These are phyloP conservation scores for Drosophila paracracens DNA, from an alignment of 2,888 invertebrate genomes.

Conservation along the genomic window DNA sequence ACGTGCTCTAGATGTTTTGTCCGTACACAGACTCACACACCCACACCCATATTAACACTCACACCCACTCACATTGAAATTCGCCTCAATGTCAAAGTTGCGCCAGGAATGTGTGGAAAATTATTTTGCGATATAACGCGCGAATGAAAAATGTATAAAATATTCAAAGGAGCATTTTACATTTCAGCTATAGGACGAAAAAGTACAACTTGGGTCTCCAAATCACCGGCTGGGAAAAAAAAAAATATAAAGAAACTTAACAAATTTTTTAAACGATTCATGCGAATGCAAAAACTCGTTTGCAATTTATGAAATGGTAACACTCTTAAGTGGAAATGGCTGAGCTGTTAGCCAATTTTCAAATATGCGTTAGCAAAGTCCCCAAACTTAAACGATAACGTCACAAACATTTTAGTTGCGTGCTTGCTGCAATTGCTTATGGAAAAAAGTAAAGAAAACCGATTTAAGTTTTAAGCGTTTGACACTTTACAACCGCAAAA, in stretches of 20 bases:
- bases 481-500: conserved; percentile 78
- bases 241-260: neutral
- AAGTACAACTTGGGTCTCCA: conserved; percentile 13
- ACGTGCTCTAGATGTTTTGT: conserved; percentile 64
- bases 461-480: conserved; percentile 80
- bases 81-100: conserved; percentile 69
- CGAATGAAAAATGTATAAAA: conserved; percentile 76
- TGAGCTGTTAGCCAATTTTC: conserved; percentile 17
- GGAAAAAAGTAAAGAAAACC: conserved; percentile 39
- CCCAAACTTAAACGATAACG: conserved; percentile 62
- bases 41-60: conserved; percentile 1
- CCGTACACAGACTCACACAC: conserved; percentile 13
- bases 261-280: conserved; percentile 53
- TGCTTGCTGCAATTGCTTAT: conserved; percentile 23
- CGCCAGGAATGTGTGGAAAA: conserved; percentile 68
- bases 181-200: conserved; percentile 21
- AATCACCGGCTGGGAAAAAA: conserved; percentile 8
- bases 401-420: conserved; percentile 42
- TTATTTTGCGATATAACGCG: conserved; percentile 70
- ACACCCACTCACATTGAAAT: conserved; percentile 34
- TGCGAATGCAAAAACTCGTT: conserved; percentile 26
- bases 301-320: conserved; percentile 32
- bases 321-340: conserved; percentile 3
- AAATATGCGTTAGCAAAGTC: conserved; percentile 5
- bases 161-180: conserved; percentile 69